Conservation (phyloP, 2,888 invertebrate species). For the Polydrusus pterygomalis region DNA sequence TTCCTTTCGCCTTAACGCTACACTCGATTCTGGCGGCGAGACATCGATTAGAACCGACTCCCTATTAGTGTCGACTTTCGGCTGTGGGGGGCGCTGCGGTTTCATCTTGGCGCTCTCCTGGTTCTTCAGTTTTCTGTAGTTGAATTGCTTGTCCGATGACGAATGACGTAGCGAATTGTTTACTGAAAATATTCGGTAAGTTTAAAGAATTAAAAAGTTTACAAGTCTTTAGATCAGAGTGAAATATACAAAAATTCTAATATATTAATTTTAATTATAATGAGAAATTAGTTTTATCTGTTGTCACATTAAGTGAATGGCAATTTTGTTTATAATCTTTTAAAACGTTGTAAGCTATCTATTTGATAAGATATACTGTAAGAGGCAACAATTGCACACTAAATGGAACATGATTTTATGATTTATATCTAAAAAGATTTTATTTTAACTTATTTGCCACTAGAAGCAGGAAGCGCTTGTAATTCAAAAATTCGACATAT, state of each 20-base stretch:
- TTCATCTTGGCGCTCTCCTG: constrained; percentile 72
- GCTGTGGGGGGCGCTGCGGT: constrained; percentile 72
- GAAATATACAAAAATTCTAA: too few relatives aligned
- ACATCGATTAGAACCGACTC: constrained; percentile 87
- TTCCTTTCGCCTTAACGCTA: constrained; percentile 54
- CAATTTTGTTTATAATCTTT: neutral
- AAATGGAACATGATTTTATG: too few relatives aligned
- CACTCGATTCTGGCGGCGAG: constrained; percentile 74
- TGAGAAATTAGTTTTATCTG: too few relatives aligned
- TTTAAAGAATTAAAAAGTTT: too few relatives aligned
- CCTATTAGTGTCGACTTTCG: constrained; percentile 62
- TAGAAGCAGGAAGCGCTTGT: neutral
- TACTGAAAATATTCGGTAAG: constrained; percentile 51
- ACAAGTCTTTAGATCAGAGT: too few relatives aligned
- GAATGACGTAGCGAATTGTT: constrained; percentile 60
- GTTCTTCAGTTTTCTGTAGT: constrained; percentile 88
- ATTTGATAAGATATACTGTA: neutral
- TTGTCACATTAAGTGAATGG: neutral
- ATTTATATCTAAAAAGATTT: too few relatives aligned
- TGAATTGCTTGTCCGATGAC: constrained; percentile 79
- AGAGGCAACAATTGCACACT: too few relatives aligned
- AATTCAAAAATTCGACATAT: too few relatives aligned
- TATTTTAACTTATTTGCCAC: too few relatives aligned
- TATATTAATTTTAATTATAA: too few relatives aligned
- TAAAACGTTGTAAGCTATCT: neutral